Conservation (phyloP, 2,797 vertebrate species). For the Melanogrammus aeglefinus region DNA sequence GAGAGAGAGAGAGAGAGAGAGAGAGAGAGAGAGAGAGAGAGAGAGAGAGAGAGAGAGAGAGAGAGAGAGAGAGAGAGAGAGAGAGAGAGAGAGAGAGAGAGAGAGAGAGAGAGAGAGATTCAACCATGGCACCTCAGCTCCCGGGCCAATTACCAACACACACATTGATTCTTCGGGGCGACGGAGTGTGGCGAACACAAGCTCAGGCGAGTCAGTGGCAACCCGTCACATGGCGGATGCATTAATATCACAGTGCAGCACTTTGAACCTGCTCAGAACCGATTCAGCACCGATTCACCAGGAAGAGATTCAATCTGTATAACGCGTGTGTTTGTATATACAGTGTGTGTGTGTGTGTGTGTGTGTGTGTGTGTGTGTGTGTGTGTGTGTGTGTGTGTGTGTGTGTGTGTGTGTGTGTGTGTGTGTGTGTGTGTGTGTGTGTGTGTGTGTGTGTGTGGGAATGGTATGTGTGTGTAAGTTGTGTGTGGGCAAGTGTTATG, state of each 20-base stretch:
- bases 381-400: no score
- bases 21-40: constrained; percentile 26
- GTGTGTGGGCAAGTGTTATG: neutral
- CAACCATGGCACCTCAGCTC: constrained; percentile 45
- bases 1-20: constrained; percentile 19
- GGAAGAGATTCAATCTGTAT: neutral
- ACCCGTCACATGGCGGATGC: constrained; percentile 21
- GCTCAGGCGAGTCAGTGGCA: constrained; percentile 8
- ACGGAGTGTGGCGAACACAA: constrained; percentile 49
- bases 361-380: no score
- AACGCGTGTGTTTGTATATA: neutral
- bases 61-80: constrained; percentile 14
- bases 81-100: constrained; percentile 19
- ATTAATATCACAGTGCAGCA: constrained; percentile 42
- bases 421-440: no score
- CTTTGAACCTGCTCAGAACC: constrained; percentile 1
- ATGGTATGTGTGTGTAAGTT: neutral
- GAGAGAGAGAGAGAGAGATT: constrained; percentile 25
- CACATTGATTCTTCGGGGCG: constrained; percentile 54
- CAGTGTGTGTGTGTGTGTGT: no score
- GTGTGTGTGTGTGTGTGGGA: constrained; percentile 3
- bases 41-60: constrained; percentile 2
- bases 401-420: no score
- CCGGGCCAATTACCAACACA: constrained; percentile 61
- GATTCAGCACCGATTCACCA: neutral